Conservation (phyloP, 2,113 vertebrate genomes). For the Cettia cetti region DNA sequence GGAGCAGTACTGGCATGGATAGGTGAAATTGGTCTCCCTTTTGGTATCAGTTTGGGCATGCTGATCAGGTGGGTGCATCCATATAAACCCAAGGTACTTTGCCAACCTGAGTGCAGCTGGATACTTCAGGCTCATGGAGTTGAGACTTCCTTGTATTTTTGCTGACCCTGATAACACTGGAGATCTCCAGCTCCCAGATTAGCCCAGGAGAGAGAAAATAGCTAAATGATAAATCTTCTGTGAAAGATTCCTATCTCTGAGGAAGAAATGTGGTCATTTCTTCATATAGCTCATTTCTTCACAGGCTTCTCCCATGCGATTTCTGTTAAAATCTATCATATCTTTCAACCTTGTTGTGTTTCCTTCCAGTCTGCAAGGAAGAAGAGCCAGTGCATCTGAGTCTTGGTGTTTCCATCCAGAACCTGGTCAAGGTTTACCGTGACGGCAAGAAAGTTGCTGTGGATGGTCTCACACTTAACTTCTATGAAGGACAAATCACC, state of each 20-base stretch:
- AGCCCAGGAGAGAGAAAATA: neutral
- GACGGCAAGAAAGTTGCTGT: constrained; percentile 93
- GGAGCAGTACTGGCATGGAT: neutral
- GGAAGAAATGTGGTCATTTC: neutral
- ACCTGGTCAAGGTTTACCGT: constrained; percentile 92
- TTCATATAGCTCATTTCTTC: neutral
- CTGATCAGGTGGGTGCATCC: neutral
- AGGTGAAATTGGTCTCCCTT: neutral
- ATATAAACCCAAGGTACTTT: neutral
- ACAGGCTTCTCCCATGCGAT: neutral
- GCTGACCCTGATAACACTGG: neutral
- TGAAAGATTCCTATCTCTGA: neutral
- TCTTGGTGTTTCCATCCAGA: constrained; percentile 92
- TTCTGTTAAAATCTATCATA: neutral
- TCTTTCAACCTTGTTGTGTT: neutral
- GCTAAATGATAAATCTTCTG: neutral
- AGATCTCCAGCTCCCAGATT: neutral
- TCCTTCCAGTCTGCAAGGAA: constrained; percentile 85
- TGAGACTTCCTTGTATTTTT: neutral
- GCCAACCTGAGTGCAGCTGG: neutral
- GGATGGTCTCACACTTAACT: constrained; percentile 91
- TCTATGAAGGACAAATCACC: constrained; percentile 97
- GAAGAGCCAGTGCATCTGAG: constrained; percentile 89
- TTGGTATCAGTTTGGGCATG: neutral
- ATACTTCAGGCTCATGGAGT: neutral